These are phyloP conservation scores for Hippoglossus stenolepis DNA, from an alignment of 2,113 vertebrate species.

Conservation along the genomic window DNA sequence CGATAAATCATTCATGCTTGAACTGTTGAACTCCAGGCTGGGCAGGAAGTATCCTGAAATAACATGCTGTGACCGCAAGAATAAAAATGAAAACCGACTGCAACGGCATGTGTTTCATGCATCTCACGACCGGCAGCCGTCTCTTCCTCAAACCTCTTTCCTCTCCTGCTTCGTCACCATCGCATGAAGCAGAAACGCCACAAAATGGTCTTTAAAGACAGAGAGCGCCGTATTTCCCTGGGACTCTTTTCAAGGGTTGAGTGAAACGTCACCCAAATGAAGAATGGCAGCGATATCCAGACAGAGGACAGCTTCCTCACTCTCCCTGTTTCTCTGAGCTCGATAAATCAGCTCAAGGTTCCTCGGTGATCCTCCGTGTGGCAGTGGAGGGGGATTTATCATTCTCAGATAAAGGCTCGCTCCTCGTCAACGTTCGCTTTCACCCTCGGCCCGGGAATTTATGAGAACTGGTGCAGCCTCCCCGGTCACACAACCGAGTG, in stretches of 20 bases:
- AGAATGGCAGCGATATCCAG: constrained; percentile 74
- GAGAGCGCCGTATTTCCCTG: constrained; percentile 42
- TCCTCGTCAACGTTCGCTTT: constrained; percentile 66
- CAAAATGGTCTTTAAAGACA: constrained; percentile 31
- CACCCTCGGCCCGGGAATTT: constrained; percentile 68
- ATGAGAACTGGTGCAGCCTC: constrained; percentile 49
- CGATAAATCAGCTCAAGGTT: constrained; percentile 84
- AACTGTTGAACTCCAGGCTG: neutral
- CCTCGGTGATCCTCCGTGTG: constrained; percentile 64
- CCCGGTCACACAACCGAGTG: constrained; percentile 47
- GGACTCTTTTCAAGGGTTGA: constrained; percentile 60
- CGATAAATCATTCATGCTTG: neutral
- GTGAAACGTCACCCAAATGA: constrained; percentile 79
- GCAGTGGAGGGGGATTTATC: constrained; percentile 76
- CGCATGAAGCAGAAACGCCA: constrained; percentile 34
- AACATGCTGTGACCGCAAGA: neutral
- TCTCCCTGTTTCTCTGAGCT: constrained; percentile 66
- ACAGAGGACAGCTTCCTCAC: constrained; percentile 81
- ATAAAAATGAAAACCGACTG: neutral
- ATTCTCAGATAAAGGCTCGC: constrained; percentile 77
- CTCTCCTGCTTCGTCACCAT: neutral
- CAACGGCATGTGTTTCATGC: neutral
- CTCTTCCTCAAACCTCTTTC: neutral
- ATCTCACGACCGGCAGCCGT: neutral
- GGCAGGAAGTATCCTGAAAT: neutral